These are phyloP conservation scores for Dendrolimus houi DNA, from an alignment of 2,888 invertebrate species.

Conservation along the genomic window DNA sequence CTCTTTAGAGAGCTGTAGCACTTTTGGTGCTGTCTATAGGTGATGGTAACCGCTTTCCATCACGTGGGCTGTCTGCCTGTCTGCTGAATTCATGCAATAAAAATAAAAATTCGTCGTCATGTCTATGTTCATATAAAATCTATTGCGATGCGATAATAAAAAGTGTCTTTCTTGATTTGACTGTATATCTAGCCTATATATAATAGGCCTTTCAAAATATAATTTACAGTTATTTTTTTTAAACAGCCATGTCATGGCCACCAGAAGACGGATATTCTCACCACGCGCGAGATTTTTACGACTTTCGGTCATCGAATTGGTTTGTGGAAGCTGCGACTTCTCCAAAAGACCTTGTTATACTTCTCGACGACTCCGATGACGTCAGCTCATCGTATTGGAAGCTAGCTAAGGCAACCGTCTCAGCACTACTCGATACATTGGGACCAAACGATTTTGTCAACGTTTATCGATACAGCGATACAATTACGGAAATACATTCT, in stretches of 20 bases:
- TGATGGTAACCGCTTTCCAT: too few relatives aligned
- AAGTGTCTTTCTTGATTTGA: too few relatives aligned
- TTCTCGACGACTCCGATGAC: conserved; percentile 94
- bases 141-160: too few relatives aligned
- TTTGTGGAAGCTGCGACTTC: conserved; percentile 98
- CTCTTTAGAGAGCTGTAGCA: too few relatives aligned
- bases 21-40: too few relatives aligned
- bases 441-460: conserved; percentile 98
- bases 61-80: too few relatives aligned
- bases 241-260: conserved; percentile 87
- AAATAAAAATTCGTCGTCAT: not conserved
- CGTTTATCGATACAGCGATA: conserved; percentile 92
- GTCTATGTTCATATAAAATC: too few relatives aligned
- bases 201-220: too few relatives aligned
- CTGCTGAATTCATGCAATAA: too few relatives aligned
- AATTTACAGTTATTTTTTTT: conserved; percentile 3
- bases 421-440: conserved; percentile 93
- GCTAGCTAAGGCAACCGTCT: conserved; percentile 91
- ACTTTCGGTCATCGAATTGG: conserved; percentile 96
- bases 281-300: conserved; percentile 91
- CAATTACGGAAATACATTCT: conserved; percentile 87
- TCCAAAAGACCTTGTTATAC: conserved; percentile 96
- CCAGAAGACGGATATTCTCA: conserved; percentile 86
- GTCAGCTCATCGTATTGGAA: conserved; percentile 90
- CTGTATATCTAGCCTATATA: too few relatives aligned